Percentiles rank a stretch among this genome's conserved stretches.
These are phyloP conservation scores for Polydrusus tereticollis DNA, from an alignment of 2,888 invertebrate species.

Conservation along the genomic window DNA sequence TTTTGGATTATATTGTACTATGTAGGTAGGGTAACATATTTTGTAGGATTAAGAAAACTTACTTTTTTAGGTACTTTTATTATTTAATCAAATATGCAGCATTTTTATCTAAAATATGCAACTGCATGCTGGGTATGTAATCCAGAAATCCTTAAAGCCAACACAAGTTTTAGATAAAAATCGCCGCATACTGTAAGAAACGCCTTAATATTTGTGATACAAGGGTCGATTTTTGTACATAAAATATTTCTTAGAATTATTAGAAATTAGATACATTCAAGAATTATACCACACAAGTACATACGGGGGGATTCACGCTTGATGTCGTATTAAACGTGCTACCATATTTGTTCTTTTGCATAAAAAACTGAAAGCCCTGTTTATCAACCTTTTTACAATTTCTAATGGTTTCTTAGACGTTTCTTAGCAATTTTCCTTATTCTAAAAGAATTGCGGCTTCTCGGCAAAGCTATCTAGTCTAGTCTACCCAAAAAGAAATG, in stretches of 20 bases:
- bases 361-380: too few species aligned
- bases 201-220: conserved; percentile 27
- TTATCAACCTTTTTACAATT: too few species aligned
- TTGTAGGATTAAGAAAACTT: not conserved
- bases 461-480: too few species aligned
- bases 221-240: conserved; percentile 20
- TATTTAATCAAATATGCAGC: not conserved
- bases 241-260: conserved; percentile 2
- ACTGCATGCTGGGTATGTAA: too few species aligned
- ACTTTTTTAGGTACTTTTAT: conserved; percentile 17
- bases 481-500: too few species aligned
- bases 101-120: not conserved
- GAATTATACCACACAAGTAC: not conserved
- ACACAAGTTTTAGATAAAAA: not conserved
- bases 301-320: too few species aligned
- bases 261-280: not conserved
- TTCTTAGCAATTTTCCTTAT: too few species aligned
- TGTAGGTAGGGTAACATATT: not conserved
- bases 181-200: not conserved
- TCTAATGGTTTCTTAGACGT: too few species aligned
- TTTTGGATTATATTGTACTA: conserved; percentile 14
- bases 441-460: too few species aligned
- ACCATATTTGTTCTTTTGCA: too few species aligned
- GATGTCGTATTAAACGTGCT: too few species aligned
- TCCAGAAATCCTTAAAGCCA: too few species aligned